These are phyloP conservation scores for Actenoides lindsayi DNA, from an alignment of 2,113 vertebrate species.

Conservation along the genomic window DNA sequence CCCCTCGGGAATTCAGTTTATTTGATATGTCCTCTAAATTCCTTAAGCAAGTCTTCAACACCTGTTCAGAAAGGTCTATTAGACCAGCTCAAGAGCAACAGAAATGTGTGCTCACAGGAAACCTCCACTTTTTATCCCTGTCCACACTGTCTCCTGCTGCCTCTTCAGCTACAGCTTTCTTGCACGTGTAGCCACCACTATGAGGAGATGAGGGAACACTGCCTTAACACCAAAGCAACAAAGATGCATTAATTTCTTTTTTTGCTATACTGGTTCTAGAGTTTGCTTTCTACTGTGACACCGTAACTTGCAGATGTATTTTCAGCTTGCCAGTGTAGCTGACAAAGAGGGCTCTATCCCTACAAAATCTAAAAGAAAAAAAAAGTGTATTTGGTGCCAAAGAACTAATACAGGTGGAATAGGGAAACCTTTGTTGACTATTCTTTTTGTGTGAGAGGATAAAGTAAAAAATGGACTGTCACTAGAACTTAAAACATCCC, in stretches of 20 bases:
- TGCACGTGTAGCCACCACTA: background rate
- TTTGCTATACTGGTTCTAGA: background rate
- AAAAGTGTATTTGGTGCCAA: background rate
- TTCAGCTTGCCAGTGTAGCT: background rate
- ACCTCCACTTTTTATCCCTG: background rate
- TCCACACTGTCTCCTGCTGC: background rate
- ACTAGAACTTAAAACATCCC: background rate
- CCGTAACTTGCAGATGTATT: background rate
- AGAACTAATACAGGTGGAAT: background rate
- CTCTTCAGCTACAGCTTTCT: background rate
- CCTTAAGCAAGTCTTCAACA: background rate
- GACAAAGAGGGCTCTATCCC: background rate
- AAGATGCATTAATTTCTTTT: background rate
- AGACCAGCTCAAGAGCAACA: background rate
- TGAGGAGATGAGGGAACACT: background rate
- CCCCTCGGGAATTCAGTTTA: background rate
- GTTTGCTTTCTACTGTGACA: background rate
- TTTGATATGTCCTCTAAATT: background rate
- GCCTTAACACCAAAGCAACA: background rate
- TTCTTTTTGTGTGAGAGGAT: too few species aligned
- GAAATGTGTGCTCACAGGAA: background rate
- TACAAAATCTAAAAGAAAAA: background rate
- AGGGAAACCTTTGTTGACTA: background rate
- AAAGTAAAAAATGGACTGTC: background rate
- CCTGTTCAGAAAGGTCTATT: background rate